phyloP scores from a whole-genome alignment of 1,140 invertebrate species.

The Pentalonia nigronervosa region DNA sequence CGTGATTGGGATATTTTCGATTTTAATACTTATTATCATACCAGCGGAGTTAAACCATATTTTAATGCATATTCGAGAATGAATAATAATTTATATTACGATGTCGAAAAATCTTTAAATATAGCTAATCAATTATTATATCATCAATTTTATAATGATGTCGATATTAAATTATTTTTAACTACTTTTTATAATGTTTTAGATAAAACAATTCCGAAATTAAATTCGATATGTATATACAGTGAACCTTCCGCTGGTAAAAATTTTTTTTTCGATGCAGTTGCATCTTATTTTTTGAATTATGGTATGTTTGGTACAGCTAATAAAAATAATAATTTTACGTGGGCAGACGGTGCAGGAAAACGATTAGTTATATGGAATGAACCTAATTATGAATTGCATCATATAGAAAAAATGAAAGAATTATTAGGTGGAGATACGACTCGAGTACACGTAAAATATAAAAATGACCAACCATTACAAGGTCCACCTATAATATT shows the following conservation, averaged over 20 bases:
- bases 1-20: not conserved
- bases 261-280: not conserved
- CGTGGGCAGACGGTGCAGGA: not conserved
- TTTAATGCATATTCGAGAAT: not conserved
- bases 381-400: not conserved
- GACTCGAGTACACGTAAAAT: not conserved
- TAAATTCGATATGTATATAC: not conserved
- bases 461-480: not conserved
- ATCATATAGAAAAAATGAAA: not conserved
- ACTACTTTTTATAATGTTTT: not conserved
- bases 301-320: not conserved
- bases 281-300: not conserved
- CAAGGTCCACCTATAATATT: not conserved
- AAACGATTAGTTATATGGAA: not conserved
- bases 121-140: not conserved
- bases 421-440: constrained; percentile 5
- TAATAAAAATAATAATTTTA: not conserved
- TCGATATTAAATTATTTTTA: not conserved
- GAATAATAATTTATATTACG: not conserved
- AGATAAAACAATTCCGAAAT: not conserved
- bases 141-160: not conserved
- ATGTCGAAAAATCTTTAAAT: not conserved
- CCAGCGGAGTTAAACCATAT: not conserved
- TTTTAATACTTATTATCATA: not conserved
- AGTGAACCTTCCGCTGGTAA: not conserved